Evolutionary conservation across 2,113 vertebrate genomes (phyloP).

Genomic region (Halichoerus grypus): DNA sequence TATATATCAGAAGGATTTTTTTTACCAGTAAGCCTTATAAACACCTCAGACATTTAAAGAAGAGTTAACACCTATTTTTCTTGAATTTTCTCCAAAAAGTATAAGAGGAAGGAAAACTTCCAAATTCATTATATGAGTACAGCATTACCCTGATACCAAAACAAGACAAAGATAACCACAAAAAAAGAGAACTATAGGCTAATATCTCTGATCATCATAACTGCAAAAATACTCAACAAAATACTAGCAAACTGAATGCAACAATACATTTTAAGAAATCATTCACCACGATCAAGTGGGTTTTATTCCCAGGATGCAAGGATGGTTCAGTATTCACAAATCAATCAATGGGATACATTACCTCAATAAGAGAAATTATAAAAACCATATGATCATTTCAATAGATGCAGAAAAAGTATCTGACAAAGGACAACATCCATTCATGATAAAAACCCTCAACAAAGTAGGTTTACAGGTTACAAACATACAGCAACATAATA

Average conservation of each 20-base stretch:
- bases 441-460: neutral
- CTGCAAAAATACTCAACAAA: neutral
- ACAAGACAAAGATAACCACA: neutral
- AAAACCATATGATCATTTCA: neutral
- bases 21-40: neutral
- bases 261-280: neutral
- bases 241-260: neutral
- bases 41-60: neutral
- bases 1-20: neutral
- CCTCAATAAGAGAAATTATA: neutral
- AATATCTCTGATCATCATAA: neutral
- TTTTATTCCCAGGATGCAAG: neutral
- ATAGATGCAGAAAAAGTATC: neutral
- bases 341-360: neutral
- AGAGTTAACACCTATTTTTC: neutral
- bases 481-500: neutral
- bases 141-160: neutral
- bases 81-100: neutral
- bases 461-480: neutral
- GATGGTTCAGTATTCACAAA: neutral
- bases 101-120: neutral
- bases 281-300: neutral
- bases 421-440: neutral
- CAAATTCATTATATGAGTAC: neutral
- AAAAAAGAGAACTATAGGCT: neutral